These are phyloP conservation scores for Semicossyphus pulcher DNA, from an alignment of 2,113 vertebrate species.

Conservation along the genomic window DNA sequence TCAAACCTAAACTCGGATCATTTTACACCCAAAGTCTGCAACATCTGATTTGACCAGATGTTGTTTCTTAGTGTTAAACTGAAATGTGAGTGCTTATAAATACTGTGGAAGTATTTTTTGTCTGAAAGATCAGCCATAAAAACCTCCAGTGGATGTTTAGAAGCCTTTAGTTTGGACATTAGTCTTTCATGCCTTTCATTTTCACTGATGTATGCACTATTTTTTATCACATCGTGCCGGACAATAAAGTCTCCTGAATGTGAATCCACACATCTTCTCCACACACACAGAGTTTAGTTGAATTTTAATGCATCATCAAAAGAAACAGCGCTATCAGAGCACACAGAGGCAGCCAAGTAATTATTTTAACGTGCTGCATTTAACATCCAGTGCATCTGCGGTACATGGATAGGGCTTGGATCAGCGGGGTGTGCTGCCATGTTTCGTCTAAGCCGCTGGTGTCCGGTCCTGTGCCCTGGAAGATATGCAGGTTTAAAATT, in stretches of 20 bases:
- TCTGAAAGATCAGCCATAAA: not conserved
- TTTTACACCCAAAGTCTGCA: not conserved
- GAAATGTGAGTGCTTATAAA: not conserved
- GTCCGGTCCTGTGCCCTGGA: slow-evolving; percentile 46
- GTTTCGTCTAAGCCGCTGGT: slow-evolving; percentile 26
- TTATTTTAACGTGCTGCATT: slow-evolving; percentile 38
- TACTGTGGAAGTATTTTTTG: not conserved
- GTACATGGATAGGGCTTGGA: slow-evolving; percentile 18
- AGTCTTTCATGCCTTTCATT: not conserved
- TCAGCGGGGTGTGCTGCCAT: slow-evolving; percentile 37
- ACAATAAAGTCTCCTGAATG: slow-evolving; percentile 6
- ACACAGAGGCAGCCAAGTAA: slow-evolving; percentile 1
- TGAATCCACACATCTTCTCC: slow-evolving; percentile 24
- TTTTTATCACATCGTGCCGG: slow-evolving; percentile 14
- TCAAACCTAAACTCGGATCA: not conserved
- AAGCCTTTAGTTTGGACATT: not conserved
- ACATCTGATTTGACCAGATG: slow-evolving; percentile 6
- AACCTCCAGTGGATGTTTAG: not conserved
- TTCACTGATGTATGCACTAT: not conserved
- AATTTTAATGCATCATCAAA: slow-evolving; percentile 25
- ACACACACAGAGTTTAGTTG: not conserved
- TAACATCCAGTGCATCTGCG: slow-evolving; percentile 31
- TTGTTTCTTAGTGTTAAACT: not conserved
- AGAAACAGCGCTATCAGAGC: slow-evolving; percentile 3
- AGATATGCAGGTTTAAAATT: slow-evolving; percentile 40